Evolutionary conservation across 2,797 vertebrate species (phyloP).

Genomic region (Brachymystax lenok): DNA sequence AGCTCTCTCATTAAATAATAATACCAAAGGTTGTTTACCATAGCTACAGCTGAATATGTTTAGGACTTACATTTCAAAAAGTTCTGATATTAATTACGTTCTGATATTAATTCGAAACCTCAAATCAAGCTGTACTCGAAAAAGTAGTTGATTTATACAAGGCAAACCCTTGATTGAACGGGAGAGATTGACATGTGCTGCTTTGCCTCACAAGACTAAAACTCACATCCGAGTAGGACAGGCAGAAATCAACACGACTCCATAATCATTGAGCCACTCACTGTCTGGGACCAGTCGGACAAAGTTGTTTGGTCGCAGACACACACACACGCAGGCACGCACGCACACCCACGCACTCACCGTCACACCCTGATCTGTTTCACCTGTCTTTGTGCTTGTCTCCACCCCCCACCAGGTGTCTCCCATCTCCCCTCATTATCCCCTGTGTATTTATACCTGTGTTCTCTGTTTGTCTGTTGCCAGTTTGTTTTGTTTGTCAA

Average conservation of each 20-base stretch:
- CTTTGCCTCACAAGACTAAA: slow-evolving; percentile 31
- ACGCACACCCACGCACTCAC: not conserved
- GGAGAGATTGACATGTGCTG: slow-evolving; percentile 10
- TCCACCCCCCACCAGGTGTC: too few relatives aligned
- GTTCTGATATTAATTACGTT: not conserved
- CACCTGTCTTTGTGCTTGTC: too few relatives aligned
- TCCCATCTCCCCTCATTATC: too few relatives aligned
- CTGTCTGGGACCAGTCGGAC: slow-evolving; percentile 23
- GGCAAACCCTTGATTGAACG: slow-evolving; percentile 22
- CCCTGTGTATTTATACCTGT: too few relatives aligned
- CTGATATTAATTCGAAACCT: not conserved
- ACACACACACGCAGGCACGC: not conserved
- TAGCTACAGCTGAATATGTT: not conserved
- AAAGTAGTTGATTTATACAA: slow-evolving; percentile 25
- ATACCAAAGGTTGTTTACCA: not conserved
- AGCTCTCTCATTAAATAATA: not conserved
- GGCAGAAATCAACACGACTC: slow-evolving; percentile 56
- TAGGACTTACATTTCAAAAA: not conserved
- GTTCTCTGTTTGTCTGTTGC: too few relatives aligned
- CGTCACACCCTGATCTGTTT: not conserved
- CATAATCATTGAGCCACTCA: slow-evolving; percentile 21
- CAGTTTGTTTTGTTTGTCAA: too few relatives aligned
- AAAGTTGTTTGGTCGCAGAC: slow-evolving; percentile 30
- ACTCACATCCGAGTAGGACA: slow-evolving; percentile 54
- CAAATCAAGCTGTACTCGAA: slow-evolving; percentile 8